Conservation (phyloP, 2,797 vertebrate genomes). For the Oreortyx pictus region DNA sequence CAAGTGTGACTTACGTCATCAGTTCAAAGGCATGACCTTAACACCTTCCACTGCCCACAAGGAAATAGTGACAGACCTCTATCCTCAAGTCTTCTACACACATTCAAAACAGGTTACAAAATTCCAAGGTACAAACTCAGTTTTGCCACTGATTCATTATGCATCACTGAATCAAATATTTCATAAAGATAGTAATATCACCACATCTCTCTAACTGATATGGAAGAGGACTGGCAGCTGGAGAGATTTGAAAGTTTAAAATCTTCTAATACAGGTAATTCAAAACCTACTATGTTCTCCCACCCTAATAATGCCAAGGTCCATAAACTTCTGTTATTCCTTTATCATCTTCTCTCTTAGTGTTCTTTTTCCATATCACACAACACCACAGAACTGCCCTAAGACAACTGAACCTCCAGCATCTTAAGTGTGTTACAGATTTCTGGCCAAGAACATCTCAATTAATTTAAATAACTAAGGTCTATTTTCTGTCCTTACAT, state of each 20-base stretch:
- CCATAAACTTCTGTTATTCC: background rate
- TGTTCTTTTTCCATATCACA: background rate
- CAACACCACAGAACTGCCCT: background rate
- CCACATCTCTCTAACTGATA: background rate
- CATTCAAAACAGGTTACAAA: background rate
- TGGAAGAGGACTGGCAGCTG: background rate
- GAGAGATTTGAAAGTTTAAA: background rate
- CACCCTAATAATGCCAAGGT: background rate
- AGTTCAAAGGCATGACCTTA: background rate
- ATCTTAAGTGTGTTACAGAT: background rate
- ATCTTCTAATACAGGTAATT: background rate
- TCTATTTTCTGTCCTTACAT: background rate
- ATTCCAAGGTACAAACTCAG: background rate
- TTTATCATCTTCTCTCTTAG: background rate
- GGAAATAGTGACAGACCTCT: background rate
- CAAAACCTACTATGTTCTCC: background rate
- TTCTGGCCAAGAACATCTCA: background rate
- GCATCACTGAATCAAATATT: background rate
- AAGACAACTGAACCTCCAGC: background rate
- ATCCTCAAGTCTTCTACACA: background rate
- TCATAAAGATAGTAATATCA: background rate
- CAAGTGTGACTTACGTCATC: background rate
- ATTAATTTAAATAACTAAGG: background rate
- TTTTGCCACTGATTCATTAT: background rate
- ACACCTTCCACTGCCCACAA: background rate